Evolutionary conservation across 2,888 invertebrate genomes (phyloP), one percentile per base, ranked within the genome.

Genomic region (Labia minor): DNA sequence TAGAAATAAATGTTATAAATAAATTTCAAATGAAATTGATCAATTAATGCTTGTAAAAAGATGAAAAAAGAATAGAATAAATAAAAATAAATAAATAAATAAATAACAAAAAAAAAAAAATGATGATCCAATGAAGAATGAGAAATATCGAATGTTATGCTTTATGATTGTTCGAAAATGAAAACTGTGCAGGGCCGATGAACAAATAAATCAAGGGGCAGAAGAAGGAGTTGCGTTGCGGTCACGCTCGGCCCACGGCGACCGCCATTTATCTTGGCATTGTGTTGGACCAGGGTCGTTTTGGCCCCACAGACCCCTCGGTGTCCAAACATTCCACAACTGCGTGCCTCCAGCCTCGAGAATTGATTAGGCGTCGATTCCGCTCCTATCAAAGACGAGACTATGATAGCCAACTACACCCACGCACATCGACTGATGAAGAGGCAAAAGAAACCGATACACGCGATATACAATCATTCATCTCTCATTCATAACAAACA

Each of bases 201-300:
- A 49, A 49, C 49, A 49, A 49, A 49, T 49, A 49, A 49, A 49
- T 49, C 49, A 49, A 4, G 14, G 49, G 8, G 49, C 49, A 49
- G 3, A 49, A 33, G 33, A n/a, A 26, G 26, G 49, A 49, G 49
- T 49, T 49, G 49, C 49, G 49, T 49, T 49, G 49, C n/a, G 49
- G 49, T 49, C 49, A 49, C 49, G 49, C 49, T 49, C 16, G 49
- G 49, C 49, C 49, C 49, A 4, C 49, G 49, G 49, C 49, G 49
- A 49, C 49, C 49, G 49, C 49, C 49, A 49, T 49, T 49, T 49
- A 49, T 49, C 49, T 49, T 49, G 49, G 49, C 49, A 49, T 49
- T 49, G 49, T 49, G 49, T 49, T 49, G 49, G 16, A 49, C 49
- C 16, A 8, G 49, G 49, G 49, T 49, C 49, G 49, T 49, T 49